Base-by-base conservation (phyloP, 2,113 vertebrate genomes). In the Chloebia gouldiae region DNA sequence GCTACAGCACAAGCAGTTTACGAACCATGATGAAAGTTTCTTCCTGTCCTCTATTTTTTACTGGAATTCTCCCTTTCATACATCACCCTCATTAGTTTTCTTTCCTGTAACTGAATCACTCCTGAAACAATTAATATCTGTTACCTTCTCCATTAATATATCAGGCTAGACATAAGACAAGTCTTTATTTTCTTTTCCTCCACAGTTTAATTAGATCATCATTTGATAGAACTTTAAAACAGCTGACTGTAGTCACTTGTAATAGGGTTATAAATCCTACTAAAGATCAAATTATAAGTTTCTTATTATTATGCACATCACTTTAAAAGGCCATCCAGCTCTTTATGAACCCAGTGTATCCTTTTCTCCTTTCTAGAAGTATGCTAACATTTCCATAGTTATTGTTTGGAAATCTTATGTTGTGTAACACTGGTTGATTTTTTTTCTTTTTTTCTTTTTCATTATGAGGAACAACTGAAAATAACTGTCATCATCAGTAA, bases 121-220 rank as follows among this genome's bases (percentile, higher is more conserved):
- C 61, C 70, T 87, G 83, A 69, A 92, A 86, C 81, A 92, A 95
- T 93, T 96, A 97, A 78, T 92, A 95, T 61, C 49, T 53, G 39
- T 92, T 94, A 82, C 39, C 30, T 80, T 50, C 82, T 37, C 59
- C 70, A 85, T 90, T 71, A 93, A 92, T 96, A 91, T 93, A 96
- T 96, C 94, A 96, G 75, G 45, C 39, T 42, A 91, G 89, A 95
- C 70, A 69, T 17, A 28, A 92, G 69, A 94, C 93, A 97, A 95
- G 93, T 65, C 93, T 93, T 84, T 97, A 86, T 92, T 95, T 94
- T 95, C 91, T 89, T 95, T 92, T 75, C 82, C 57, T 92, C 56
- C 39, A 59, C 64, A 76, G 42, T 80, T 94, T 96, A 97, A 92
- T 97, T 93, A 95, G 81, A 95, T 87, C 86, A 92, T 91, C 6